Conservation (phyloP, 2,888 invertebrate species). For the Incurvaria masculella region DNA sequence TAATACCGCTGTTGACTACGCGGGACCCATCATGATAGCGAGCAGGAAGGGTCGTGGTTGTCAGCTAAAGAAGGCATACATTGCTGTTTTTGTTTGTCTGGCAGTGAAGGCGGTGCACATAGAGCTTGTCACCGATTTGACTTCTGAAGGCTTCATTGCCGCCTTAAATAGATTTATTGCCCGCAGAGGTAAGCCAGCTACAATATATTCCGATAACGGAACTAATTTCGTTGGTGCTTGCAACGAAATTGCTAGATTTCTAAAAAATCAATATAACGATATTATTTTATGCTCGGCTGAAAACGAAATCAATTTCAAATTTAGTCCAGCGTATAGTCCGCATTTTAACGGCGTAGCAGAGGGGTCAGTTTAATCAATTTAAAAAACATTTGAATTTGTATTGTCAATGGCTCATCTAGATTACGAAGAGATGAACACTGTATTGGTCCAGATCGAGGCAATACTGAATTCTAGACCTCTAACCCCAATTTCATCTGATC, state of each 20-base stretch:
- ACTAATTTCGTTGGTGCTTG: conserved; percentile 9
- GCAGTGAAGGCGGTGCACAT: conserved; percentile 9
- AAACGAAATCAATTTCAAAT: no score
- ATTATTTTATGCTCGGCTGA: no score
- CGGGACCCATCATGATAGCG: background rate
- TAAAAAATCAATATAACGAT: no score
- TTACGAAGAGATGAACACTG: conserved; percentile 12
- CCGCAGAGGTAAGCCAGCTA: conserved; percentile 11
- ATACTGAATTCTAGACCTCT: conserved; percentile 18
- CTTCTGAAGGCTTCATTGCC: conserved; percentile 9
- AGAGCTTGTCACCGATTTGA: conserved; percentile 7
- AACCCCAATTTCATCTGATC: conserved; percentile 15
- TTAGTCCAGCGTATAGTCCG: no score
- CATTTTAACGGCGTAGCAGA: no score
- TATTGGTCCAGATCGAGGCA: no score
- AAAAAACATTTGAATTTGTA: conserved; percentile 1
- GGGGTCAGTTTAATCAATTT: no score
- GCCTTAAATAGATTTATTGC: conserved; percentile 4
- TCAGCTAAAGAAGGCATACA: no score
- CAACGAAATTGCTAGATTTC: background rate
- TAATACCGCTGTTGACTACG: conserved; percentile 5
- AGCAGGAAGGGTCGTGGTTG: no score
- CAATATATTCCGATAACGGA: conserved; percentile 11
- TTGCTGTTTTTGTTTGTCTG: no score
- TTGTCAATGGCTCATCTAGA: conserved; percentile 4